These are phyloP conservation scores for Catocala nupta DNA, from an alignment of 2,888 invertebrate genomes.

Conservation along the genomic window DNA sequence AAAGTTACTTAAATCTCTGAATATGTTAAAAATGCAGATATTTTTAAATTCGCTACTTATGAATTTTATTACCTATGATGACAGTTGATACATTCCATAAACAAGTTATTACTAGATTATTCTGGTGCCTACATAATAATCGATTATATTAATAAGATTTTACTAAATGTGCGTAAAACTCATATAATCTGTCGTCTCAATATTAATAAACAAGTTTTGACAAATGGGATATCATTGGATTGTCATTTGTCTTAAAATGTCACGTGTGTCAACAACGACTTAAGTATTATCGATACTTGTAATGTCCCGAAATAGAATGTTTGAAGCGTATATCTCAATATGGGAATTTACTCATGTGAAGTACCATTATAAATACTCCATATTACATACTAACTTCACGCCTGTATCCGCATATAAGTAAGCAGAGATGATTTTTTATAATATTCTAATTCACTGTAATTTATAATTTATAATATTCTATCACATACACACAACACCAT, in stretches of 20 bases:
- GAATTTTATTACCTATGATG: not conserved
- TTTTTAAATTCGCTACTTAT: too few species aligned
- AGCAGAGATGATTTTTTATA: too few species aligned
- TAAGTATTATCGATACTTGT: not conserved
- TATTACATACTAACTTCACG: too few species aligned
- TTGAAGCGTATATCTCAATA: not conserved
- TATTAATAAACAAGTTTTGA: conserved; percentile 3
- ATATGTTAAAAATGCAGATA: too few species aligned
- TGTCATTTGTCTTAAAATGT: conserved; percentile 3
- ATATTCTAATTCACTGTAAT: too few species aligned
- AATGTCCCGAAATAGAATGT: conserved; percentile 1
- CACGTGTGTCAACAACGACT: not conserved
- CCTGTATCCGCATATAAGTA: too few species aligned
- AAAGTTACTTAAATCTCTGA: too few species aligned
- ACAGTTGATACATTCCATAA: not conserved
- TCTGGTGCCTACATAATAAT: not conserved
- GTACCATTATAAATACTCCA: too few species aligned
- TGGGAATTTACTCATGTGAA: too few species aligned
- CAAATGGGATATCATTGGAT: conserved; percentile 2
- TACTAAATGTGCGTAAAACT: not conserved
- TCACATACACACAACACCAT: too few species aligned
- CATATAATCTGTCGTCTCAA: not conserved
- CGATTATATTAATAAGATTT: not conserved
- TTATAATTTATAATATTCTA: too few species aligned
- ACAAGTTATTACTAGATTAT: not conserved